Conservation (phyloP, 2,797 vertebrate genomes). For the Sebastes variabilis region DNA sequence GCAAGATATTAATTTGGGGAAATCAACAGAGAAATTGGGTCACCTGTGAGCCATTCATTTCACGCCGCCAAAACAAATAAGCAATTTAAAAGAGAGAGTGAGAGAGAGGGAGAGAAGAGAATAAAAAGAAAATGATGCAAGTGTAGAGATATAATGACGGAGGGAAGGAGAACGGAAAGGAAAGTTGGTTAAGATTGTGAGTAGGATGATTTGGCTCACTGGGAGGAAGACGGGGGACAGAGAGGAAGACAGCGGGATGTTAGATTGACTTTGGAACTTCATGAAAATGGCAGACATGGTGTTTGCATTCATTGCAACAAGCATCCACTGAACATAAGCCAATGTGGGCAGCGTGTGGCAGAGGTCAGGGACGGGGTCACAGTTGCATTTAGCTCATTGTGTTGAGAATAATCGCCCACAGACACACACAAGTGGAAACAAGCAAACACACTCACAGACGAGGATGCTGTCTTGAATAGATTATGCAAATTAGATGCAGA, state of each 20-base stretch:
- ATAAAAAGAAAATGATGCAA: constrained; percentile 26
- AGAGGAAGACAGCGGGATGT: not conserved
- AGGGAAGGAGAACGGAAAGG: not conserved
- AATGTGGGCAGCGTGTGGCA: not conserved
- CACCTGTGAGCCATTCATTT: constrained; percentile 72
- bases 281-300: constrained; percentile 27
- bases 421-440: constrained; percentile 13
- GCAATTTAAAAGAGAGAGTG: constrained; percentile 49
- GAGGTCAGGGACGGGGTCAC: constrained; percentile 56
- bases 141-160: constrained; percentile 5
- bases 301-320: constrained; percentile 35
- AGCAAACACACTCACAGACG: constrained; percentile 13
- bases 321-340: constrained; percentile 30
- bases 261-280: constrained; percentile 24
- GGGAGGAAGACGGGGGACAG: not conserved
- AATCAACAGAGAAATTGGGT: constrained; percentile 74
- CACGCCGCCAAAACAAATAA: constrained; percentile 67
- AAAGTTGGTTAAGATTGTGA: not conserved
- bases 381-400: constrained; percentile 43
- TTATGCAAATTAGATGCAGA: constrained; percentile 48
- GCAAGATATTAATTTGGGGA: constrained; percentile 70
- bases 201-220: not conserved
- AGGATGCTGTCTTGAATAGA: constrained; percentile 45
- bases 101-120: constrained; percentile 7
- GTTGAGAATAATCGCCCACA: constrained; percentile 12